These are phyloP conservation scores for Epistrophe grossulariae DNA, from an alignment of 2,888 invertebrate species.

Conservation along the genomic window DNA sequence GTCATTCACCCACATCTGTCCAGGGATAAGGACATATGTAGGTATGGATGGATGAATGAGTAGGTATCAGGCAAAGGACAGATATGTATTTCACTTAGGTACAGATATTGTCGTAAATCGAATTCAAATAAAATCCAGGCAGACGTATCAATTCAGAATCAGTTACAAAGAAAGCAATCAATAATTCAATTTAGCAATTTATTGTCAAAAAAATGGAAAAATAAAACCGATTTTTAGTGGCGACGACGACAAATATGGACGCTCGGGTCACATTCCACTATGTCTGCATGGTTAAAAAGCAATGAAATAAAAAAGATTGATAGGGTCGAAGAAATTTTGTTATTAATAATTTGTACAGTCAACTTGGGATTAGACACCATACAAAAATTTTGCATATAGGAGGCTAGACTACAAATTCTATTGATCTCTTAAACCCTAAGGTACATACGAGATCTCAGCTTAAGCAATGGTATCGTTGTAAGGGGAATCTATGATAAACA, in stretches of 20 bases:
- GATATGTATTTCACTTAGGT: not conserved
- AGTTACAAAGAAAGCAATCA: not conserved
- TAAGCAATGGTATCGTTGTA: too few relatives aligned
- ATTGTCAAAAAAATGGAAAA: not conserved
- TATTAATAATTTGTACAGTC: too few relatives aligned
- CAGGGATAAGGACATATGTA: too few relatives aligned
- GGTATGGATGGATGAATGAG: too few relatives aligned
- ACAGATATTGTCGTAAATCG: not conserved
- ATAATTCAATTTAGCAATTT: not conserved
- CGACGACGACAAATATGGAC: not conserved
- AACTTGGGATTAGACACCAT: too few relatives aligned
- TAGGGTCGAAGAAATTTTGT: too few relatives aligned
- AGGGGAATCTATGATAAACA: too few relatives aligned
- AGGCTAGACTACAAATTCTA: too few relatives aligned
- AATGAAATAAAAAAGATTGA: not conserved
- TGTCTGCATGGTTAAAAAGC: not conserved
- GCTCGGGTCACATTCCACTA: not conserved
- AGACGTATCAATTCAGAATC: not conserved
- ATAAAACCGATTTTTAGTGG: not conserved
- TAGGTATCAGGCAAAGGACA: not conserved
- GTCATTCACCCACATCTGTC: not conserved
- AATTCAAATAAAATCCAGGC: conserved; percentile 6
- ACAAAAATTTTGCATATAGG: too few relatives aligned
- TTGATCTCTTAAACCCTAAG: too few relatives aligned
- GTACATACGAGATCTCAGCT: too few relatives aligned